Percentiles rank a stretch among this genome's conserved stretches.
phyloP scores from a whole-genome alignment of 2,888 invertebrate genomes.

The Scaptomyza parva region DNA sequence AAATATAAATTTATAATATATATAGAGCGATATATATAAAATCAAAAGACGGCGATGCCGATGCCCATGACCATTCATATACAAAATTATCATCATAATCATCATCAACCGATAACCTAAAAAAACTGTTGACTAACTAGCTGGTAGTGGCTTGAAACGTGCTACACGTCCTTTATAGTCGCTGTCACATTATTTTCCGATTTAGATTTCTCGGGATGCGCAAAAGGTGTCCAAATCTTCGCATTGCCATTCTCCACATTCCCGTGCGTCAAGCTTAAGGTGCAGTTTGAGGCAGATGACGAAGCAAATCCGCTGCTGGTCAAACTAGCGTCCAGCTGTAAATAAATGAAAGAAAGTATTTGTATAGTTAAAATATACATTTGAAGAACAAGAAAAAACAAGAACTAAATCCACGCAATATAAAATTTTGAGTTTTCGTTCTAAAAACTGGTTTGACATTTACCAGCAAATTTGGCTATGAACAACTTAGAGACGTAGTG shows the following conservation, averaged over 20 bases:
- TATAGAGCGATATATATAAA: conserved; percentile 54
- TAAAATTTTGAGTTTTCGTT: neutral
- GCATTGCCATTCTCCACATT: conserved; percentile 19
- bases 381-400: no score
- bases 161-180: conserved; percentile 37
- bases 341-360: conserved; percentile 37
- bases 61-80: conserved; percentile 55
- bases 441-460: conserved; percentile 47
- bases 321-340: conserved; percentile 68
- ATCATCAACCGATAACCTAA: conserved; percentile 54
- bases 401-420: conserved; percentile 27
- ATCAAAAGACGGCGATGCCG: conserved; percentile 51
- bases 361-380: conserved; percentile 41
- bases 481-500: conserved; percentile 26
- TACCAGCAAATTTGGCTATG: conserved; percentile 42
- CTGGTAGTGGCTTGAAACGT: conserved; percentile 8
- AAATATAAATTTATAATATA: conserved; percentile 36
- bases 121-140: conserved; percentile 30
- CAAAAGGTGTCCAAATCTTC: conserved; percentile 47
- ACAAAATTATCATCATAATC: conserved; percentile 26
- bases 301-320: conserved; percentile 71
- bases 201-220: conserved; percentile 41
- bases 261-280: conserved; percentile 38
- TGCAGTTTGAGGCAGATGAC: conserved; percentile 39
- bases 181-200: conserved; percentile 25